A percentile compares a stretch with the other conserved stretches of the same genome.
Conservation (phyloP, 2,888 invertebrate genomes). For the Drosophila barbarae region DNA sequence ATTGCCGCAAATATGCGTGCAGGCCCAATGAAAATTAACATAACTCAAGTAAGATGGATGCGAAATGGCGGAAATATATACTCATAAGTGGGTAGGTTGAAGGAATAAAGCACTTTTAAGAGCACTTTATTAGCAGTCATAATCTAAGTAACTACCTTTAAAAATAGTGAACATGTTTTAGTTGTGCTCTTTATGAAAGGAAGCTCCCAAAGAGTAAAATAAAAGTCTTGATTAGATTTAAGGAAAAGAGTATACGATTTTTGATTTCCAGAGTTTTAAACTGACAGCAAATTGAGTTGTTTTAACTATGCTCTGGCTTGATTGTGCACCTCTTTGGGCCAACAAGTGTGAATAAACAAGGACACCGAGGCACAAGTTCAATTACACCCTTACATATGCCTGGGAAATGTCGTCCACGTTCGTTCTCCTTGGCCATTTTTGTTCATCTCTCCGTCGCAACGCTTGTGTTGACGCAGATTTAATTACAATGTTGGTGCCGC, state of each 20-base stretch:
- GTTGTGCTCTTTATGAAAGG: not conserved
- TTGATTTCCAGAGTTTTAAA: not conserved
- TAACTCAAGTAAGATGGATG: constrained; percentile 35
- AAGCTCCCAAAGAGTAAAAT: not conserved
- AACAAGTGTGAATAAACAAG: constrained; percentile 32
- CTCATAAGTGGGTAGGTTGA: too few relatives aligned
- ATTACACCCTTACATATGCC: not conserved
- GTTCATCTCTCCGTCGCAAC: constrained; percentile 29
- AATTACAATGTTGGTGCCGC: constrained; percentile 70
- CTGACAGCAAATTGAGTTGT: constrained; percentile 4
- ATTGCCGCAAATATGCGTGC: constrained; percentile 56
- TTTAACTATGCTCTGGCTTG: not conserved
- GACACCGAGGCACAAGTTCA: constrained; percentile 16
- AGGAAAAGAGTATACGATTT: not conserved
- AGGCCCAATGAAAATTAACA: constrained; percentile 38
- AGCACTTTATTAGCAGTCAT: not conserved
- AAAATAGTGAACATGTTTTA: not conserved
- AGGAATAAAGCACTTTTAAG: not conserved
- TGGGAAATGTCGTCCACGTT: constrained; percentile 27
- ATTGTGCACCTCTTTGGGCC: constrained; percentile 11
- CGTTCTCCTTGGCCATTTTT: constrained; percentile 24
- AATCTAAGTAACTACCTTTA: not conserved
- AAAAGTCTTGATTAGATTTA: not conserved
- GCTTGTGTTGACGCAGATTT: constrained; percentile 70
- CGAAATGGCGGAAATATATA: not conserved